A percentile compares a stretch with the other conserved stretches of the same genome.
phyloP scores from a whole-genome alignment of 2,113 vertebrate genomes.

The Onychorhynchus coronatus region DNA sequence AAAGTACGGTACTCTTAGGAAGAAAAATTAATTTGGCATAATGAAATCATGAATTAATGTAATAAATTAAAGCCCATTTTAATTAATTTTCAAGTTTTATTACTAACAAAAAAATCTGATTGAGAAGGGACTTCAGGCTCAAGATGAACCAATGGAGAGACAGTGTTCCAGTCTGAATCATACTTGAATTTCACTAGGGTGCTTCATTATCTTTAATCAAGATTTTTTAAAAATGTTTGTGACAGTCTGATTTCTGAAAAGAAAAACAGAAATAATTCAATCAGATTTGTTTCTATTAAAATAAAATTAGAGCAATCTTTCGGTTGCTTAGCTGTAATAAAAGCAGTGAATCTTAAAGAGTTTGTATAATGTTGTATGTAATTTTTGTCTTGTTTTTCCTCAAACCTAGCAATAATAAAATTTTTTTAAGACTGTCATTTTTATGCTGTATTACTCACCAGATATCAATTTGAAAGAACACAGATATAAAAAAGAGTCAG shows the following conservation, averaged over 20 bases:
- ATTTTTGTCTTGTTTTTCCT: constrained; percentile 8
- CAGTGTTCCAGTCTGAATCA: not conserved
- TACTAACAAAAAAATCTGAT: not conserved
- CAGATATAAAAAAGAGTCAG: not conserved
- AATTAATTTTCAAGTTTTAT: not conserved
- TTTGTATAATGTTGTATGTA: not conserved
- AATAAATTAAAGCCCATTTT: not conserved
- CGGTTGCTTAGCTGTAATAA: not conserved
- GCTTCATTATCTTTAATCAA: not conserved
- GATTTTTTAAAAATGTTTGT: not conserved
- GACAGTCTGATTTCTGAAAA: not conserved
- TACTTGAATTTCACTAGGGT: not conserved
- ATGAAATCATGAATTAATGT: not conserved
- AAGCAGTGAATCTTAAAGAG: not conserved
- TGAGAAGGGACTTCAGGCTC: not conserved
- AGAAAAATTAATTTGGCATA: not conserved
- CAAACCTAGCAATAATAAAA: not conserved
- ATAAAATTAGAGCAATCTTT: not conserved
- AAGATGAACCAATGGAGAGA: not conserved
- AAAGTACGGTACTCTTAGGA: not conserved
- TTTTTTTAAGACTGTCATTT: not conserved
- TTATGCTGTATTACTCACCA: not conserved
- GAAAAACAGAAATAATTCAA: not conserved
- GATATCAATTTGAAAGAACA: not conserved
- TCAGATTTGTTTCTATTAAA: not conserved